A percentile compares a stretch with the other conserved stretches of the same genome.
Conservation (phyloP, 2,113 vertebrate species). For the Catharus minimus region DNA sequence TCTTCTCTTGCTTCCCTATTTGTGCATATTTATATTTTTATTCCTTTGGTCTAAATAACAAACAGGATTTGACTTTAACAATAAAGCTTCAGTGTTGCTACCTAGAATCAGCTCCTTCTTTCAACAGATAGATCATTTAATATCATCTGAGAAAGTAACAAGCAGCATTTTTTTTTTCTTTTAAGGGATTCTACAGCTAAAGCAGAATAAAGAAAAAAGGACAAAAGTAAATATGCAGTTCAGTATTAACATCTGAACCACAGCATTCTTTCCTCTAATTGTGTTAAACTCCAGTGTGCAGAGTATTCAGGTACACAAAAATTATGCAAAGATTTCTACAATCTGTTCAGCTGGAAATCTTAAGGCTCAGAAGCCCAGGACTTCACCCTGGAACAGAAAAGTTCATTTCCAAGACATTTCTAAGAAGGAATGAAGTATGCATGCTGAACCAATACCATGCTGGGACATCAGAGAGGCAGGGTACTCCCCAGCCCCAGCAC, state of each 20-base stretch:
- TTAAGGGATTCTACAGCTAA: neutral
- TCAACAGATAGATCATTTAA: neutral
- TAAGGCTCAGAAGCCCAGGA: neutral
- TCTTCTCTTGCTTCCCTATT: neutral
- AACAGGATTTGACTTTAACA: neutral
- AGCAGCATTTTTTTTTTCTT: neutral
- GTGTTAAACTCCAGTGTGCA: neutral
- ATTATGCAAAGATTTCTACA: neutral
- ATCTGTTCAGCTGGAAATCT: neutral
- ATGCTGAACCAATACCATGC: neutral
- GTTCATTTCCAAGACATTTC: neutral
- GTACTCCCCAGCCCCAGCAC: neutral
- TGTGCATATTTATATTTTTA: neutral
- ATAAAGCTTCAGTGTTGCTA: neutral
- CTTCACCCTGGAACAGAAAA: neutral
- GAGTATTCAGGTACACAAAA: neutral
- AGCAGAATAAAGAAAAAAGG: neutral
- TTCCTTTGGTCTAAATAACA: neutral
- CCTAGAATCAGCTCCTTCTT: neutral
- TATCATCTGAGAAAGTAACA: neutral
- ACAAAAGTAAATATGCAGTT: neutral
- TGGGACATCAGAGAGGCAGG: neutral
- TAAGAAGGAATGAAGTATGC: accelerated
- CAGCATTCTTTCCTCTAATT: neutral
- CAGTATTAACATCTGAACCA: neutral